Evolutionary conservation across 2,888 invertebrate genomes (phyloP).

Genomic region (Brachylomia viminalis): DNA sequence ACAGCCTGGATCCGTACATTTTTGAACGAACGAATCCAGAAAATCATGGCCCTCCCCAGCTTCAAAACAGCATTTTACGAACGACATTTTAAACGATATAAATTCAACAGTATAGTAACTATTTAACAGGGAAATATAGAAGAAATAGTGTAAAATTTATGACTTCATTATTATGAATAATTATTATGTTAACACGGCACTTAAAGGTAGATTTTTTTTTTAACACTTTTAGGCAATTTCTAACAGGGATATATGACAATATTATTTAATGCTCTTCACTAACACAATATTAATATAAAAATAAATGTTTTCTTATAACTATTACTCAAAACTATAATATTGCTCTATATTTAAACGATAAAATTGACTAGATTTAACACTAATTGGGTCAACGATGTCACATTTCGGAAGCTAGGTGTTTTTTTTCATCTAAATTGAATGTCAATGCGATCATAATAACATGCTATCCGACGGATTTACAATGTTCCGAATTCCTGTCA

Average conservation of each 20-base stretch:
- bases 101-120: constrained; percentile 50
- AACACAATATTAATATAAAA: constrained; percentile 64
- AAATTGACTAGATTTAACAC: constrained; percentile 66
- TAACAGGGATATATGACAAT: constrained; percentile 47
- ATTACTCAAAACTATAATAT: constrained; percentile 48
- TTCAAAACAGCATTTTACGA: constrained; percentile 95
- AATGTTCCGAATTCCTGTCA: constrained; percentile 27
- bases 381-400: constrained; percentile 80
- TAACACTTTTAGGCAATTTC: constrained; percentile 38
- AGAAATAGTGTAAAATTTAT: constrained; percentile 49
- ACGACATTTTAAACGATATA: constrained; percentile 88
- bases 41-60: constrained; percentile 93
- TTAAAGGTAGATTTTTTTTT: constrained; percentile 47
- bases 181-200: constrained; percentile 50
- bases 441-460: constrained; percentile 77
- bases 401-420: constrained; percentile 75
- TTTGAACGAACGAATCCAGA: constrained; percentile 93
- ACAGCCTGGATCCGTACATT: constrained; percentile 96
- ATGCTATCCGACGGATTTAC: constrained; percentile 66
- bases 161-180: constrained; percentile 25
- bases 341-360: constrained; percentile 54
- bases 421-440: constrained; percentile 73
- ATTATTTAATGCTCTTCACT: constrained; percentile 58
- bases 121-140: constrained; percentile 50
- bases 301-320: constrained; percentile 51